phyloP scores from a whole-genome alignment of 2,888 invertebrate genomes.

The Malacosoma neustria region DNA sequence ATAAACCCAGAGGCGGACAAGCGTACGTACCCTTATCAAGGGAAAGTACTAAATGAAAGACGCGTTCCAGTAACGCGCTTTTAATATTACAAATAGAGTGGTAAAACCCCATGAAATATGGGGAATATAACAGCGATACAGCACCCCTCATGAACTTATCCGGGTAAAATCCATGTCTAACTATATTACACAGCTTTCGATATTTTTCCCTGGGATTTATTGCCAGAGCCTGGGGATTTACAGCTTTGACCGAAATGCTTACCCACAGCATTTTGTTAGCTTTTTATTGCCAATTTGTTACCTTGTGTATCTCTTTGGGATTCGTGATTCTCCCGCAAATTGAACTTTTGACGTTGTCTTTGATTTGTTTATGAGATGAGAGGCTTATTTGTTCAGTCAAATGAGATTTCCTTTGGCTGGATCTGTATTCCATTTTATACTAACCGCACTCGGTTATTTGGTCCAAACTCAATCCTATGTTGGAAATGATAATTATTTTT shows the following conservation, averaged over 20 bases:
- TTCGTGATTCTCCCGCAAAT: constrained; percentile 48
- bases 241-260: constrained; percentile 67
- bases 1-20: too few relatives aligned
- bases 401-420: not conserved
- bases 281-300: constrained; percentile 71
- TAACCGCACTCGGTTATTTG: too few relatives aligned
- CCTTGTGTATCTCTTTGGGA: constrained; percentile 62
- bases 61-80: constrained; percentile 22
- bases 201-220: constrained; percentile 63
- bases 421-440: too few relatives aligned
- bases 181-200: constrained; percentile 60
- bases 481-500: too few relatives aligned
- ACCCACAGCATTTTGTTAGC: constrained; percentile 65
- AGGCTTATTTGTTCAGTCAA: not conserved
- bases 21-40: constrained; percentile 17
- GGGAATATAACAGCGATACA: not conserved
- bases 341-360: constrained; percentile 28
- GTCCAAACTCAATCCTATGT: too few relatives aligned
- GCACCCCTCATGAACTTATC: constrained; percentile 10
- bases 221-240: constrained; percentile 52
- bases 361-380: constrained; percentile 18
- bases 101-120: not conserved
- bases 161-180: constrained; percentile 23
- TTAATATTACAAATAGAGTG: constrained; percentile 23
- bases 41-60: constrained; percentile 19